A percentile compares a stretch with the other conserved stretches of the same genome.
phyloP scores from a whole-genome alignment of 2,113 vertebrate species.

The Paedocypris sp. region DNA sequence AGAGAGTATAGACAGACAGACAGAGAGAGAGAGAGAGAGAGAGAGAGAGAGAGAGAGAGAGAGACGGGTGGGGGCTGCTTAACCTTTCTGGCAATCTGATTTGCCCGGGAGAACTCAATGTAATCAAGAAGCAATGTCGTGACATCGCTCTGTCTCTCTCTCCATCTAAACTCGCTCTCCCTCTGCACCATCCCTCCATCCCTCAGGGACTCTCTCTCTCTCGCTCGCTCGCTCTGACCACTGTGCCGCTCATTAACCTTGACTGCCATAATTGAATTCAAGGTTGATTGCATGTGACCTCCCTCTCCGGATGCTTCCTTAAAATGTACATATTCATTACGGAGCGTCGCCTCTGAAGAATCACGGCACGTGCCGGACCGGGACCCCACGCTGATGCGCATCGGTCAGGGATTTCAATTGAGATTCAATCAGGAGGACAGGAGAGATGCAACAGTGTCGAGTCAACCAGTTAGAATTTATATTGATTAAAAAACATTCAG shows the following conservation, averaged over 20 bases:
- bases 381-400: slow-evolving; percentile 62
- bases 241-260: slow-evolving; percentile 99
- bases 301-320: slow-evolving; percentile 77
- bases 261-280: slow-evolving; percentile 99
- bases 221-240: slow-evolving; percentile 80
- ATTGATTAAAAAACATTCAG: too few species aligned
- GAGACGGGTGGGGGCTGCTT: slow-evolving; percentile 39
- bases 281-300: slow-evolving; percentile 99
- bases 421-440: too few species aligned
- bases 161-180: slow-evolving; percentile 45
- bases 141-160: slow-evolving; percentile 72
- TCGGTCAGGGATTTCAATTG: too few species aligned
- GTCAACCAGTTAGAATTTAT: too few species aligned
- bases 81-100: slow-evolving; percentile 64
- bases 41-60: slow-evolving; percentile 1
- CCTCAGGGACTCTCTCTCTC: slow-evolving; percentile 39
- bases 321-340: slow-evolving; percentile 99
- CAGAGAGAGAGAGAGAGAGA: not conserved
- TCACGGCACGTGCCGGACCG: slow-evolving; percentile 32
- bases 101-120: slow-evolving; percentile 66
- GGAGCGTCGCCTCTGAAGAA: slow-evolving; percentile 77
- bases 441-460: too few species aligned
- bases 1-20: slow-evolving; percentile 8
- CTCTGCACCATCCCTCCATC: slow-evolving; percentile 5
- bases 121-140: slow-evolving; percentile 66